phyloP scores from a whole-genome alignment of 1,140 invertebrate species.

The Zaprionus gabonicus region DNA sequence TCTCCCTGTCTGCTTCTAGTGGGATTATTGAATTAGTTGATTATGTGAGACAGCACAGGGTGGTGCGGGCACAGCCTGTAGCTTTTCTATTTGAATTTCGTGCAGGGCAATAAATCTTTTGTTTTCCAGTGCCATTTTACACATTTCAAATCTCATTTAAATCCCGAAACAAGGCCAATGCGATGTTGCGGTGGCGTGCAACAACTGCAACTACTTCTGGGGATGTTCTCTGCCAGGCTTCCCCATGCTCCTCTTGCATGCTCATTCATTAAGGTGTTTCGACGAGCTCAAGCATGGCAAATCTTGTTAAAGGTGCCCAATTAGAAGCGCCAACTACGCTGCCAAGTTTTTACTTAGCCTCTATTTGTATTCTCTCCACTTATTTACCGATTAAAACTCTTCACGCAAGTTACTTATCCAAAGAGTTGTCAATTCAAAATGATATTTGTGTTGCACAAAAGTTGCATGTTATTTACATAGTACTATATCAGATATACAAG shows the following conservation, averaged over 20 bases:
- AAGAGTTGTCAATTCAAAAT: neutral
- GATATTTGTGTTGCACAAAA: constrained; percentile 19
- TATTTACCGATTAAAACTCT: constrained; percentile 23
- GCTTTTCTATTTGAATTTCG: constrained; percentile 46
- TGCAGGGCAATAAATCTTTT: constrained; percentile 65
- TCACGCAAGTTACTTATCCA: neutral
- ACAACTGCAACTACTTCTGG: constrained; percentile 17
- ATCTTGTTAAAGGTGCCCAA: neutral
- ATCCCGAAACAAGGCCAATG: constrained; percentile 57
- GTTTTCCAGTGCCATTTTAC: constrained; percentile 51
- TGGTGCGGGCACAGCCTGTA: constrained; percentile 16
- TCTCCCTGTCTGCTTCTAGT: constrained; percentile 16
- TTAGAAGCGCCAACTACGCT: too few relatives aligned
- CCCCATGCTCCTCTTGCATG: neutral
- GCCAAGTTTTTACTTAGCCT: too few relatives aligned
- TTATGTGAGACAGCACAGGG: constrained; percentile 39
- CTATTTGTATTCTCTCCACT: neutral
- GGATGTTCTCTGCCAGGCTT: neutral
- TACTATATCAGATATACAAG: constrained; percentile 5
- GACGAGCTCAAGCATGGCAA: neutral
- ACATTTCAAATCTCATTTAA: constrained; percentile 69
- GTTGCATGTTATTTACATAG: constrained; percentile 17
- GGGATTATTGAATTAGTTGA: constrained; percentile 79
- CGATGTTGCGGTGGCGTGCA: constrained; percentile 54
- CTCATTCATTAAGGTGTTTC: neutral